A percentile compares a stretch with the other conserved stretches of the same genome.
phyloP scores from a whole-genome alignment of 2,888 invertebrate species.

The Liodrosophila aerea region DNA sequence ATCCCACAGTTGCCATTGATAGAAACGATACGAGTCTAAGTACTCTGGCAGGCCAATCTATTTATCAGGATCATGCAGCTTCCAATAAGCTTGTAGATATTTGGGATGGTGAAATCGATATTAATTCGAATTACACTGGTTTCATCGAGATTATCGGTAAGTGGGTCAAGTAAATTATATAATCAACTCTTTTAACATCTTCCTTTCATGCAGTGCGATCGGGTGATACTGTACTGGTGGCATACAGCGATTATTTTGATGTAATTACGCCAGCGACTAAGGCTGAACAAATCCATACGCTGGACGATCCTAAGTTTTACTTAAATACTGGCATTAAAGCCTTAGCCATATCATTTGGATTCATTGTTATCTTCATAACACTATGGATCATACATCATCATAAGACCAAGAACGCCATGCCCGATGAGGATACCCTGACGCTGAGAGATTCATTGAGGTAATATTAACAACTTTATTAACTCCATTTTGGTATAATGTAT shows the following conservation, averaged over 20 bases:
- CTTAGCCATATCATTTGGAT: slow-evolving; percentile 85
- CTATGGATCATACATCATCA: slow-evolving; percentile 87
- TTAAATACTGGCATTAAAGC: slow-evolving; percentile 88
- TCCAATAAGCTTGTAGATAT: slow-evolving; percentile 77
- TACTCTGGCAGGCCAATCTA: slow-evolving; percentile 7
- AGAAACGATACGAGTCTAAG: slow-evolving; percentile 49
- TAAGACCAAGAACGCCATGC: slow-evolving; percentile 86
- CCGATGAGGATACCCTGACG: slow-evolving; percentile 87
- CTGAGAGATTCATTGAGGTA: slow-evolving; percentile 87
- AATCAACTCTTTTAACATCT: neutral
- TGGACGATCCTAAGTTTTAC: slow-evolving; percentile 81
- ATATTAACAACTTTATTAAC: no score
- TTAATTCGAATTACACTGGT: slow-evolving; percentile 91
- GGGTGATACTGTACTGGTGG: slow-evolving; percentile 83
- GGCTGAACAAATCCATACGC: slow-evolving; percentile 80
- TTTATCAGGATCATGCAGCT: slow-evolving; percentile 14
- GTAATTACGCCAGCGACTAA: slow-evolving; percentile 88
- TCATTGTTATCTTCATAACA: slow-evolving; percentile 85
- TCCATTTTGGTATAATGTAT: neutral
- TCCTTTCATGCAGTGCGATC: slow-evolving; percentile 68
- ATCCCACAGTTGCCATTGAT: slow-evolving; percentile 72
- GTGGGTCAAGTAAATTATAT: slow-evolving; percentile 57
- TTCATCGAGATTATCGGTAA: slow-evolving; percentile 92
- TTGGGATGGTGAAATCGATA: slow-evolving; percentile 89
- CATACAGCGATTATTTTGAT: slow-evolving; percentile 90